phyloP scores from a whole-genome alignment of 2,113 vertebrate genomes.

The Sprattus sprattus region DNA sequence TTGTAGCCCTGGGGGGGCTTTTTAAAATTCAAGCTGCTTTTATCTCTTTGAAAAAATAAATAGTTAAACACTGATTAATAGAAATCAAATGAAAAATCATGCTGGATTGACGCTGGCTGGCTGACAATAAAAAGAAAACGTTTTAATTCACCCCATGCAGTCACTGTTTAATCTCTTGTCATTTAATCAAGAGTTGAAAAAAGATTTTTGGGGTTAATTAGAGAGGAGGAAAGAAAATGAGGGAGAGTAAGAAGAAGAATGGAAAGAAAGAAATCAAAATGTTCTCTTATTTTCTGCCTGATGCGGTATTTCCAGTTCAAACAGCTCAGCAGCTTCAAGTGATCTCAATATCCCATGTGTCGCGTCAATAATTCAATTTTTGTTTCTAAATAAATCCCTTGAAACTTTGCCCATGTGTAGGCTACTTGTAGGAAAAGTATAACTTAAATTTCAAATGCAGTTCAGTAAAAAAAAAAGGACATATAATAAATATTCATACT shows the following conservation, averaged over 20 bases:
- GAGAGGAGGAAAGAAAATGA: background rate
- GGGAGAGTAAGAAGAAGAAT: background rate
- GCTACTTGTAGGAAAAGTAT: background rate
- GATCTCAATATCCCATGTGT: background rate
- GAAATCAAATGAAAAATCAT: constrained; percentile 63
- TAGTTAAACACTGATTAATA: constrained; percentile 61
- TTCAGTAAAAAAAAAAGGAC: background rate
- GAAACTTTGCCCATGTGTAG: background rate
- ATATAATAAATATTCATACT: background rate
- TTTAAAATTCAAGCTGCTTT: constrained; percentile 40
- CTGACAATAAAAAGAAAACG: background rate
- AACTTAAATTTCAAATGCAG: background rate
- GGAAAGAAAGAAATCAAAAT: background rate
- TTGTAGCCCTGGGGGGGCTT: constrained; percentile 53
- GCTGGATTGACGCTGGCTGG: background rate
- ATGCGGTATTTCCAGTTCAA: background rate
- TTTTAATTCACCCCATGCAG: background rate
- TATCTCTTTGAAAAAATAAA: background rate
- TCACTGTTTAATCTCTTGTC: constrained; percentile 8
- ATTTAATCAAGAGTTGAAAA: constrained; percentile 12
- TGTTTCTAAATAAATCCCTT: background rate
- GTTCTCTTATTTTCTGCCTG: background rate
- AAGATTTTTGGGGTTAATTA: background rate
- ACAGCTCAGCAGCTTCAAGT: background rate
- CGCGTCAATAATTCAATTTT: constrained; percentile 3